Evolutionary conservation across 1,140 invertebrate genomes (phyloP).

Genomic region (Wiebesia pumilae): DNA sequence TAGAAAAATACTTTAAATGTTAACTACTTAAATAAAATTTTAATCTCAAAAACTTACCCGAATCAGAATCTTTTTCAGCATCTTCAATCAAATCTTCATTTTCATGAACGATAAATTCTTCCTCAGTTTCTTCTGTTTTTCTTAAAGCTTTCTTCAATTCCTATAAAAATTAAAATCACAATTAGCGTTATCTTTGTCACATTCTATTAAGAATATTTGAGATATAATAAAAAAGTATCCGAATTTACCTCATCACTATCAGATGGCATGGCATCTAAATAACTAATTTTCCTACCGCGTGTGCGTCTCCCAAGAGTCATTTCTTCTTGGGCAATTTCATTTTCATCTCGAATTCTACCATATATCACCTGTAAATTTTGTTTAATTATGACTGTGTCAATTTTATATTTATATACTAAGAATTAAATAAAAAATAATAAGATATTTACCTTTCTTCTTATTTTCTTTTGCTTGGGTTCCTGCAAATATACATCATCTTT

Average conservation of each 20-base stretch:
- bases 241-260: constrained; percentile 80
- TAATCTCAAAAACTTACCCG: constrained; percentile 61
- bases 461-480: constrained; percentile 65
- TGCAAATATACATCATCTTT: not conserved
- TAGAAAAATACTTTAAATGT: no score
- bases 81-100: constrained; percentile 75
- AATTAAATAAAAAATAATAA: not conserved
- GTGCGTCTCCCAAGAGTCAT: constrained; percentile 76
- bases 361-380: constrained; percentile 72
- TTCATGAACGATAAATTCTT: constrained; percentile 76
- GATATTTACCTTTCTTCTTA: constrained; percentile 66
- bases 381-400: not conserved
- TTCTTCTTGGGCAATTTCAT: constrained; percentile 69
- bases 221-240: not conserved
- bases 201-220: constrained; percentile 9
- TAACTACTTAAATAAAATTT: not conserved
- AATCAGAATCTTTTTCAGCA: constrained; percentile 72
- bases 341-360: constrained; percentile 76
- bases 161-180: constrained; percentile 54
- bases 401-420: not conserved
- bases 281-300: constrained; percentile 83
- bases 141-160: constrained; percentile 72
- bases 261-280: constrained; percentile 80
- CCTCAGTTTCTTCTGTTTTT: constrained; percentile 76
- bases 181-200: constrained; percentile 12